phyloP scores from a whole-genome alignment of 1,140 invertebrate genomes.

The Daktulosphaira vitifoliae region DNA sequence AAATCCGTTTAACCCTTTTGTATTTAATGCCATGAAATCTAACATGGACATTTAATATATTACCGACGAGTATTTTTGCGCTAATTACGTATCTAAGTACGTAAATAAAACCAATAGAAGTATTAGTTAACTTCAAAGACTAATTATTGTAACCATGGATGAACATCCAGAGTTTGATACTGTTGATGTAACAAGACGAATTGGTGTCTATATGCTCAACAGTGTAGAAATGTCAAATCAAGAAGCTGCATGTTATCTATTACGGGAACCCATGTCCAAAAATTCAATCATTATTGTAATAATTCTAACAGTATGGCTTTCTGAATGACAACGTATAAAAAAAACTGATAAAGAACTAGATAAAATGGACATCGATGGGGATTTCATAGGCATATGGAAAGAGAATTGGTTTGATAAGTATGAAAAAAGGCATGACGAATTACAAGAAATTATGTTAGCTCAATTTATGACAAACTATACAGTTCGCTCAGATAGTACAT shows the following conservation, averaged over 20 bases:
- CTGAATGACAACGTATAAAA: conserved; percentile 39
- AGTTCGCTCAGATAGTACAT: neutral
- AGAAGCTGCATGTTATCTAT: conserved; percentile 40
- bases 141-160: conserved; percentile 10
- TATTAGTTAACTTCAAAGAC: conserved; percentile 1
- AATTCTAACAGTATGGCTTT: conserved; percentile 40
- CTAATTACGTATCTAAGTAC: conserved; percentile 39
- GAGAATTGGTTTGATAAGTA: too few species aligned
- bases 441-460: too few species aligned
- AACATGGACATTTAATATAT: conserved; percentile 41
- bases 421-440: too few species aligned
- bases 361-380: conserved; percentile 35
- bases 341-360: conserved; percentile 37
- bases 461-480: too few species aligned
- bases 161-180: conserved; percentile 9
- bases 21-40: conserved; percentile 36
- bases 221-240: conserved; percentile 32
- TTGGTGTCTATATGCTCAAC: conserved; percentile 6
- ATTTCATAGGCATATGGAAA: too few species aligned
- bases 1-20: conserved; percentile 39
- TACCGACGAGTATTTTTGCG: conserved; percentile 37
- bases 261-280: conserved; percentile 40
- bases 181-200: neutral
- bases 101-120: conserved; percentile 38
- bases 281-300: conserved; percentile 34